These are phyloP conservation scores for Rhea pennata DNA, from an alignment of 2,113 vertebrate species.

Conservation along the genomic window DNA sequence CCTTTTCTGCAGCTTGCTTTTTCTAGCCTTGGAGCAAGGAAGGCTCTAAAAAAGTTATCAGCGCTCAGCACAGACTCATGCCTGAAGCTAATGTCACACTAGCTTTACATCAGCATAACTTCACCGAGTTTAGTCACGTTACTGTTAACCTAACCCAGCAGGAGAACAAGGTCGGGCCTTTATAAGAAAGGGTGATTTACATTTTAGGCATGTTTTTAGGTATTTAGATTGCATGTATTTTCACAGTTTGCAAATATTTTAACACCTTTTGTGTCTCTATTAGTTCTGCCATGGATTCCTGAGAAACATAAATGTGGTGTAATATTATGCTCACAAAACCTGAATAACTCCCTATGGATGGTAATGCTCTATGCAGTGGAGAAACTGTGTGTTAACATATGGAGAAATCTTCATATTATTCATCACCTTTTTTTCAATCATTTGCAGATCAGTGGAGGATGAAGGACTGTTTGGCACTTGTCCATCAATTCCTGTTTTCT, in stretches of 20 bases:
- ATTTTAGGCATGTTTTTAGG: neutral
- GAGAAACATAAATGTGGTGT: neutral
- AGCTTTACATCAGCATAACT: neutral
- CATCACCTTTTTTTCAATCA: neutral
- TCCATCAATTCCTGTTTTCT: neutral
- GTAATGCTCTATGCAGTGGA: neutral
- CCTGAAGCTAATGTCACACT: neutral
- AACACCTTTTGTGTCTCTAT: neutral
- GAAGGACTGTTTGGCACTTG: neutral
- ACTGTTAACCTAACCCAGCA: neutral
- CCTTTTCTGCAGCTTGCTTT: neutral
- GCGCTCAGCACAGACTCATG: rapidly evolving
- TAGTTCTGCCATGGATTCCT: neutral
- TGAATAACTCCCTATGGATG: neutral
- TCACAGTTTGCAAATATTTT: neutral
- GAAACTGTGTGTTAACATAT: neutral
- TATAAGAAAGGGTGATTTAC: neutral
- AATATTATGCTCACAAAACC: neutral
- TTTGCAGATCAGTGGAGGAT: neutral
- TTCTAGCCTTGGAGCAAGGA: neutral
- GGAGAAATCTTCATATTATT: neutral
- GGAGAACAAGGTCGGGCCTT: neutral
- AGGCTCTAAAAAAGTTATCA: neutral
- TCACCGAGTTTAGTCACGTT: neutral
- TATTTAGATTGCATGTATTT: neutral